A percentile compares a stretch with the other conserved stretches of the same genome.
These are phyloP conservation scores for Rotaria socialis DNA, from an alignment of 2,888 invertebrate genomes.

Conservation along the genomic window DNA sequence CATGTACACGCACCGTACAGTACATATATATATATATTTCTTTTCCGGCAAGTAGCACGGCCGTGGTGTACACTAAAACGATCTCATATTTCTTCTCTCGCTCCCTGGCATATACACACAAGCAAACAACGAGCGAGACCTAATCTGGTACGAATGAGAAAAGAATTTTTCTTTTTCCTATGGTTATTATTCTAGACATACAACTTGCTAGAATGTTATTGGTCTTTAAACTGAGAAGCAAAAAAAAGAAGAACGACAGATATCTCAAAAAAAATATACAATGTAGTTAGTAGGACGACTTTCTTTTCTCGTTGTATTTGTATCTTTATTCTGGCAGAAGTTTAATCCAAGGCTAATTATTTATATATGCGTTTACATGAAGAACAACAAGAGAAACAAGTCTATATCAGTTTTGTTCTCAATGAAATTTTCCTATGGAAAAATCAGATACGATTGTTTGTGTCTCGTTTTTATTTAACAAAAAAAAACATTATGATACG, in stretches of 20 bases:
- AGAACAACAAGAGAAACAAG: not conserved
- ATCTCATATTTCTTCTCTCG: not conserved
- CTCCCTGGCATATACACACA: not conserved
- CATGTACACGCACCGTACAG: not conserved
- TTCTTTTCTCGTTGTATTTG: not conserved
- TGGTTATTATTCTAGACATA: not conserved
- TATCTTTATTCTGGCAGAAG: not conserved
- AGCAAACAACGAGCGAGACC: not conserved
- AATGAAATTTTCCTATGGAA: not conserved
- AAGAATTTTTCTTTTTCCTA: not conserved
- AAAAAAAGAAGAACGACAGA: not conserved
- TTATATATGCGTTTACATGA: not conserved
- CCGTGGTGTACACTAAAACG: not conserved
- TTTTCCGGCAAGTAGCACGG: not conserved
- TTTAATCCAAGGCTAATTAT: not conserved
- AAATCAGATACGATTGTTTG: too few relatives aligned
- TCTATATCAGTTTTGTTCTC: not conserved
- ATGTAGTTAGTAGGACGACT: not conserved
- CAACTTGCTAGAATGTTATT: not conserved
- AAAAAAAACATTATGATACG: not conserved
- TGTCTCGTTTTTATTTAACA: not conserved
- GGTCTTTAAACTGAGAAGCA: not conserved
- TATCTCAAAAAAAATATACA: too few relatives aligned
- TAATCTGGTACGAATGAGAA: not conserved
- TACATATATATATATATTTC: not conserved